Conservation (phyloP, 2,888 invertebrate species). For the Seira ritae region DNA sequence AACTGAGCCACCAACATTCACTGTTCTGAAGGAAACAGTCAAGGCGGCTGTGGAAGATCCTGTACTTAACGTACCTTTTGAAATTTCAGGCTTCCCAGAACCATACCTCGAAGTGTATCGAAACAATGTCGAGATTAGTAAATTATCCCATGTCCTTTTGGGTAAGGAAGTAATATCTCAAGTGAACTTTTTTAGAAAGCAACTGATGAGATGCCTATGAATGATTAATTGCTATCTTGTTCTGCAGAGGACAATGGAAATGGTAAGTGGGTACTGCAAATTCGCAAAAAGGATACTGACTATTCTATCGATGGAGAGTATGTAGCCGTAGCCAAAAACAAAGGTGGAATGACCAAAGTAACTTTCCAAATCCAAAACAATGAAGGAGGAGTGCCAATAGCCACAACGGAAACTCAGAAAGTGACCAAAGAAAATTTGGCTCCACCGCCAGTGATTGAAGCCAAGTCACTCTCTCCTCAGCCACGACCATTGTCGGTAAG, state of each 20-base stretch:
- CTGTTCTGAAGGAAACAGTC: slow-evolving; percentile 59
- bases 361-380: slow-evolving; percentile 63
- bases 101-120: slow-evolving; percentile 77
- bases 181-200: background rate
- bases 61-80: slow-evolving; percentile 63
- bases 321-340: slow-evolving; percentile 68
- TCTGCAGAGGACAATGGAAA: slow-evolving; percentile 69
- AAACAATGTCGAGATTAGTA: slow-evolving; percentile 74
- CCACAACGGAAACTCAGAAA: slow-evolving; percentile 27
- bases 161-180: slow-evolving; percentile 42
- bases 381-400: background rate
- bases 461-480: slow-evolving; percentile 57
- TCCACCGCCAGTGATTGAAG: slow-evolving; percentile 18
- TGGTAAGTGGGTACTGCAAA: slow-evolving; percentile 68
- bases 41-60: slow-evolving; percentile 41
- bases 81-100: slow-evolving; percentile 77
- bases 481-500: slow-evolving; percentile 56
- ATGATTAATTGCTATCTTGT: background rate
- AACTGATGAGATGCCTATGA: too few species aligned
- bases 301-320: slow-evolving; percentile 62
- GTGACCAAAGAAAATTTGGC: slow-evolving; percentile 43
- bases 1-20: slow-evolving; percentile 68
- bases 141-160: slow-evolving; percentile 56
- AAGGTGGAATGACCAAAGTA: slow-evolving; percentile 65
- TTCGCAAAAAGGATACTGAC: slow-evolving; percentile 58